A percentile compares a stretch with the other conserved stretches of the same genome.
Conservation (phyloP, 2,888 invertebrate species). For the Oligia strigilis region DNA sequence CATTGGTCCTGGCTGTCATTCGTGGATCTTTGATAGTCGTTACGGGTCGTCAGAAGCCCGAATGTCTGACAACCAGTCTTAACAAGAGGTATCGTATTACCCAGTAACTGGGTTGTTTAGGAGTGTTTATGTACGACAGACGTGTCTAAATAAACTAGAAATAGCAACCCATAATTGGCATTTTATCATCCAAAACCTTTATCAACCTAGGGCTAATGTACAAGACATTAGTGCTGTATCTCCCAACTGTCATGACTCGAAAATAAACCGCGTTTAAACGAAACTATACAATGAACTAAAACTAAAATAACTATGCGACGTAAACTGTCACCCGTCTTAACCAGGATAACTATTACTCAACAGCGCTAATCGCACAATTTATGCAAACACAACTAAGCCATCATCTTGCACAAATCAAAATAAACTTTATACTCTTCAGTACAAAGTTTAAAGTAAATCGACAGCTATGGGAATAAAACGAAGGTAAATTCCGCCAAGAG, state of each 20-base stretch:
- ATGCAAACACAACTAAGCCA: constrained; percentile 51
- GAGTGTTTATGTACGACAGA: background rate
- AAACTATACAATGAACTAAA: constrained; percentile 15
- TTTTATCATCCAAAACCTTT: background rate
- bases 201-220: background rate
- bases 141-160: background rate
- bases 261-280: constrained; percentile 37
- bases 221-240: no score
- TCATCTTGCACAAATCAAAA: constrained; percentile 19
- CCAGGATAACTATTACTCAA: constrained; percentile 66
- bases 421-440: constrained; percentile 12
- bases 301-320: constrained; percentile 31
- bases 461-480: constrained; percentile 16
- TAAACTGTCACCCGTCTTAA: constrained; percentile 55
- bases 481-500: constrained; percentile 54
- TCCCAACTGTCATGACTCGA: background rate
- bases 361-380: constrained; percentile 60
- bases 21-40: background rate
- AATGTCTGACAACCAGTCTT: background rate
- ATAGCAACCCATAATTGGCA: background rate
- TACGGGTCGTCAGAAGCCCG: background rate
- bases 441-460: constrained; percentile 49
- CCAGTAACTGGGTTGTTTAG: background rate
- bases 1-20: no score
- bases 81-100: no score